Evolutionary conservation across 2,888 invertebrate genomes (phyloP).

Genomic region (Mimachlamys varia): DNA sequence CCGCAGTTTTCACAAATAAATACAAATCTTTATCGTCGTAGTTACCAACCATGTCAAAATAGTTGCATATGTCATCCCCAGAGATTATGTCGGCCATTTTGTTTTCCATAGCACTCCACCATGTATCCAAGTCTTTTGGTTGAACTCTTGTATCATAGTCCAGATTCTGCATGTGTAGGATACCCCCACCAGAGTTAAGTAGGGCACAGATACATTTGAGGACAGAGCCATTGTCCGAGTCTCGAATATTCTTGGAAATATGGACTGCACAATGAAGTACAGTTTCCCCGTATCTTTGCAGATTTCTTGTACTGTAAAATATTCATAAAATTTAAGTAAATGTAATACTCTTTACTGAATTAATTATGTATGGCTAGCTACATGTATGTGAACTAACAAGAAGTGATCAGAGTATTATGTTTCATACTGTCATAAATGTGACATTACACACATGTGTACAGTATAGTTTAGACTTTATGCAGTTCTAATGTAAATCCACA

Average conservation of each 20-base stretch:
- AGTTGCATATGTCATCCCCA: constrained; percentile 72
- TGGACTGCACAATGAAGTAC: constrained; percentile 66
- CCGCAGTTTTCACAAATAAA: constrained; percentile 73
- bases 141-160: constrained; percentile 57
- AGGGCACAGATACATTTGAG: constrained; percentile 70
- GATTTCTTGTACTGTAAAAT: constrained; percentile 60
- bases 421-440: too few species aligned
- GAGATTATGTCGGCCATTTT: constrained; percentile 69
- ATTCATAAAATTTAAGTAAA: not conserved
- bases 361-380: too few species aligned
- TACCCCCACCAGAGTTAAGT: constrained; percentile 72
- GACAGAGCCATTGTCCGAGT: constrained; percentile 63
- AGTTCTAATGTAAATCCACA: too few species aligned
- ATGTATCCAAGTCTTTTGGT: constrained; percentile 71
- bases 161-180: constrained; percentile 69
- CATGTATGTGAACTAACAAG: too few species aligned
- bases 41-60: constrained; percentile 73
- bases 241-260: constrained; percentile 64
- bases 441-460: too few species aligned
- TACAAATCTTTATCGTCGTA: constrained; percentile 69
- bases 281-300: constrained; percentile 66
- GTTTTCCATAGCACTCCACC: constrained; percentile 75
- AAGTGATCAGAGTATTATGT: too few species aligned
- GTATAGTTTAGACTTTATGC: too few species aligned
- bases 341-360: too few species aligned